Evolutionary conservation across 2,113 vertebrate genomes (phyloP), one percentile per base, ranked within the genome.

Genomic region (Haplochromis vanheusdeni): DNA sequence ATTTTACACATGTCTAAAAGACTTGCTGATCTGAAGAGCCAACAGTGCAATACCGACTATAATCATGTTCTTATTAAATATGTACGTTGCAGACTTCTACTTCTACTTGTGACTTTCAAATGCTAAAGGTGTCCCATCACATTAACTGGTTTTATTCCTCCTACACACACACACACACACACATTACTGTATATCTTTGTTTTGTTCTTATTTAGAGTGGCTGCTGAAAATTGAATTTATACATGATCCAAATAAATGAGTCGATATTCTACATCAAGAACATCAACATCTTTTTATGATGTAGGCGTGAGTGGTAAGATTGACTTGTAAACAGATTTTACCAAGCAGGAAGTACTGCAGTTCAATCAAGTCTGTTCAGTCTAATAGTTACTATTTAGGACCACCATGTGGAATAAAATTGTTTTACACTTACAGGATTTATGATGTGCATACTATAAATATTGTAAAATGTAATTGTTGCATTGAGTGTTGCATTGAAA

Each of bases 381-480:
- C n/a, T 49, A 16, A 35, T 54, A 11, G 49, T 21, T 68, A 68
- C 45, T 55, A 9, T 19, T 9, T 51, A 70, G 47, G 23, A 54
- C 73, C 73, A 77, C 17, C 45, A 33, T 51, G 73, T 77, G 45
- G 26, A 77, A 51, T 77, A 77, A 77, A 77, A 77, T 47, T 51
- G 45, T 77, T 77, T 77, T 77, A 77, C 45, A 51, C 45, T 31
- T 77, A n/a, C 6, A 77, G 10, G 23, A 62, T 23, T 49, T 40
- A 0, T 85, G 9, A 52, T 21, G 19, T 80, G 51, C 58, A 40
- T 10, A 54, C 73, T 79, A 83, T 79, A 85, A n/a, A 68, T 65
- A 55, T 80, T 94, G 82, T 88, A 84, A 93, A 83, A 86, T 91
- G 58, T 58, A 87, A 90, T 87, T 87, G 37, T 85, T 88, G 40